Base-by-base conservation (phyloP, 2,113 vertebrate genomes). In the Lutjanus erythropterus region DNA sequence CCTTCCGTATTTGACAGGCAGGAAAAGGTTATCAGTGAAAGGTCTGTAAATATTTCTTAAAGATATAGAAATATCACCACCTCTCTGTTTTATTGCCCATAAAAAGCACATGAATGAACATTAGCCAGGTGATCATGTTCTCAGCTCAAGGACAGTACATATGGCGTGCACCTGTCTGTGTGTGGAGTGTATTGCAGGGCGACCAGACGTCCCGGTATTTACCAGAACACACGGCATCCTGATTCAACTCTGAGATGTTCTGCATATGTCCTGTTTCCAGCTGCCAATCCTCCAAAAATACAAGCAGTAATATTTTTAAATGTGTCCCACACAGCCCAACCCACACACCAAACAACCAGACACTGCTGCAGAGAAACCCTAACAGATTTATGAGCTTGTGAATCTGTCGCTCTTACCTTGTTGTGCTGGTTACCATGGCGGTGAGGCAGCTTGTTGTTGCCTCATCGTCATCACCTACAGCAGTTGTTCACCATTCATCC, bases 361-460 rank as follows among this genome's bases (percentile, higher is more conserved):
- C 15, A 25, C 25, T 78, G 10, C 61, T 1, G 35, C 37, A 39
- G 11, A 37, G 41, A 47, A 39, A 74, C 31, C 39, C n/a, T 39
- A 39, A 52, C 44, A 55, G 67, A 55, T 21, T 65, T 47, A 75
- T 52, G 60, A 25, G 79, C 56, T 31, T 23, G 14, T 75, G 25
- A 81, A 82, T 41, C 39, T 41, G 58, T 33, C 65, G 58, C 41
- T 49, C 39, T 39, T 10, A 62, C 25, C 35, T 44, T 69, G 62
- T 74, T 74, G 29, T 41, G 64, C 35, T 37, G 59, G 80, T 82
- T 71, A 39, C 79, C 65, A 49, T 49, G 64, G 33, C 71, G 70
- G 46, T 4, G 5, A 56, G 18, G 49, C 58, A 25, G 56, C 46
- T n/a, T 29, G 16, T 37, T 18, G n/a, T 25, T 67, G 35, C 29